Evolutionary conservation across 2,113 vertebrate species (phyloP).

Genomic region (Cricetomys ansorgei): DNA sequence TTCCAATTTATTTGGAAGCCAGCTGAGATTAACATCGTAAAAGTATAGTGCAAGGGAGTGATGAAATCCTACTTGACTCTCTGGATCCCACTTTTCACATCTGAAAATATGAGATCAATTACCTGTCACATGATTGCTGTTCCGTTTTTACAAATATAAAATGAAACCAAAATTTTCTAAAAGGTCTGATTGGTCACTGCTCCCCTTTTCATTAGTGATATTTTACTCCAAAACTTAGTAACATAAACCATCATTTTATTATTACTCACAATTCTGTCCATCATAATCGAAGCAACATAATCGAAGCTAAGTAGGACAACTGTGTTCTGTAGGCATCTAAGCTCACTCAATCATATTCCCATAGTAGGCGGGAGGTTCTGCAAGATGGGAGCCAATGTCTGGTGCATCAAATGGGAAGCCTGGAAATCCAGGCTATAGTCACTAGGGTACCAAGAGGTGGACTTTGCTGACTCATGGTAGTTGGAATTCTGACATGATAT

Average conservation of each 20-base stretch:
- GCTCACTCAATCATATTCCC: neutral
- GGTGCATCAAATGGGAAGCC: neutral
- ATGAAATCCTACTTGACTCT: neutral
- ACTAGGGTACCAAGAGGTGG: rapidly evolving
- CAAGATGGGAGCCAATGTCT: neutral
- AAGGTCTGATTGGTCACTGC: neutral
- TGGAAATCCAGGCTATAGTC: neutral
- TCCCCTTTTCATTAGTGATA: neutral
- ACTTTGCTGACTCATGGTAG: neutral
- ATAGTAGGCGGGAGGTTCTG: neutral
- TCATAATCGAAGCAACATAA: neutral
- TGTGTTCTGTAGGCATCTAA: neutral
- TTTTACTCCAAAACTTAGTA: neutral
- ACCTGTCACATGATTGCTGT: neutral
- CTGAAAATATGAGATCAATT: neutral
- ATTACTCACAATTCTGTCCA: neutral
- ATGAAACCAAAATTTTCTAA: neutral
- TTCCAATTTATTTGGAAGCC: conserved; percentile 40
- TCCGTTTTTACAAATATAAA: conserved; percentile 23
- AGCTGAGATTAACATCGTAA: conserved; percentile 14
- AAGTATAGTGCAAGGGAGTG: neutral
- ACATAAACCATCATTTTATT: neutral
- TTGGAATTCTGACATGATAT: neutral
- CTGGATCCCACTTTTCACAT: neutral
- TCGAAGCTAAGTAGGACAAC: neutral